Percentiles rank a stretch among this genome's conserved stretches.
Evolutionary conservation across 1,140 invertebrate species (phyloP).

Genomic region (Rhopalosiphum padi): DNA sequence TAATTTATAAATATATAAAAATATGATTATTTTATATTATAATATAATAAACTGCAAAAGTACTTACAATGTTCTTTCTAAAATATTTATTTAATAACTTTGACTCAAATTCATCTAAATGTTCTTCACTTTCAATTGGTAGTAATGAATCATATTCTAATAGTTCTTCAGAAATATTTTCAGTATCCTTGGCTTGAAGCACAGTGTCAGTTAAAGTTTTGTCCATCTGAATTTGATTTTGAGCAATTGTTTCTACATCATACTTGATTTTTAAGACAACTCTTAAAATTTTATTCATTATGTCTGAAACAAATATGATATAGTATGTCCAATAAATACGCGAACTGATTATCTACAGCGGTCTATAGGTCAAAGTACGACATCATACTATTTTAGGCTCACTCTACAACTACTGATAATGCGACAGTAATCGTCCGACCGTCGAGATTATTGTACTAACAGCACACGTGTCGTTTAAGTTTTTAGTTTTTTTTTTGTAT

Average conservation of each 20-base stretch:
- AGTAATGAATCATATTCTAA: no score
- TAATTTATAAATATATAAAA: no score
- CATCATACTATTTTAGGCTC: neutral
- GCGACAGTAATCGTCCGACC: neutral
- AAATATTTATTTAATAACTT: no score
- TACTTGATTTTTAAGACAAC: conserved; percentile 1
- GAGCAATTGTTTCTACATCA: neutral
- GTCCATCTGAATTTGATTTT: neutral
- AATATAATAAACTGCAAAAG: no score
- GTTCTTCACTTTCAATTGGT: no score
- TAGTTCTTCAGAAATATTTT: no score
- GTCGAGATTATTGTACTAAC: neutral
- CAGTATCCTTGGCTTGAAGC: no score
- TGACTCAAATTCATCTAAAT: no score
- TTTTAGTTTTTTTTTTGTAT: no score
- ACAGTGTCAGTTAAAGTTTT: neutral
- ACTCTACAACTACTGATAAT: neutral
- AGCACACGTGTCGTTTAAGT: no score
- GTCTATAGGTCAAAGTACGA: neutral
- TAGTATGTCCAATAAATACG: conserved; percentile 7
- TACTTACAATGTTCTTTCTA: no score
- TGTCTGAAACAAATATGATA: neutral
- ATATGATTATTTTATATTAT: no score
- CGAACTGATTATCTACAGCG: neutral
- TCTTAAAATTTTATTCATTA: conserved; percentile 12